Conservation (phyloP, 1,140 invertebrate species). For the Zaprionus kolodkinae region DNA sequence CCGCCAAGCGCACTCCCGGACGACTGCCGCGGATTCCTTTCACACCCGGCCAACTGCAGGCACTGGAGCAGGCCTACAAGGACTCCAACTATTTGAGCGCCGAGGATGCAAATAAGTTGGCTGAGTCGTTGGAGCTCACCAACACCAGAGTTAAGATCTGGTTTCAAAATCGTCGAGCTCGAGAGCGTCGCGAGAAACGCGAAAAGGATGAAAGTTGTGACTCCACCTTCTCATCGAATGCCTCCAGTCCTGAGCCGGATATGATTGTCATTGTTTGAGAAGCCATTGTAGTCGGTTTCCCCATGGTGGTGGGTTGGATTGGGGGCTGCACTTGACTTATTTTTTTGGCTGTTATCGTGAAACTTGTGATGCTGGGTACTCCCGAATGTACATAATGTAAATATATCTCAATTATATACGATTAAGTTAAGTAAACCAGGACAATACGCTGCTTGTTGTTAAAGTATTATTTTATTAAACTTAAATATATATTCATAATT, state of each 20-base stretch:
- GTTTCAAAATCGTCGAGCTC: conserved; percentile 92
- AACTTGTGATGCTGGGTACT: conserved; percentile 40
- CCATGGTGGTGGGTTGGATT: neutral
- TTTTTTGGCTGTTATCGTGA: conserved; percentile 45
- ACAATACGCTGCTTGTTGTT: conserved; percentile 20
- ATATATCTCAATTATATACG: neutral
- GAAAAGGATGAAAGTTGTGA: conserved; percentile 79
- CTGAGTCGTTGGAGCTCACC: conserved; percentile 84
- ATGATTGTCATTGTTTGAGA: conserved; percentile 55
- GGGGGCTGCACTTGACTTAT: neutral
- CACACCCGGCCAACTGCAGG: conserved; percentile 84
- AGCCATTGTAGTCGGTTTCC: neutral
- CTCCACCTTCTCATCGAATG: conserved; percentile 78
- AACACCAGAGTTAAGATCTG: conserved; percentile 91
- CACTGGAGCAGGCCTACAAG: conserved; percentile 85
- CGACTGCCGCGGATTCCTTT: conserved; percentile 85
- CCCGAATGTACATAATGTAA: neutral
- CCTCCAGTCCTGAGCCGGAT: conserved; percentile 81
- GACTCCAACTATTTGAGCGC: conserved; percentile 85
- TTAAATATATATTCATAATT: neutral
- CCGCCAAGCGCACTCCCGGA: conserved; percentile 85
- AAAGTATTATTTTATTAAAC: conserved; percentile 1
- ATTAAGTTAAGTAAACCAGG: neutral
- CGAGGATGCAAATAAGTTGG: conserved; percentile 85
- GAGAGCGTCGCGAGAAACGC: conserved; percentile 88